These are phyloP conservation scores for Bradysia coprophila DNA, from an alignment of 1,140 invertebrate species.

Conservation along the genomic window DNA sequence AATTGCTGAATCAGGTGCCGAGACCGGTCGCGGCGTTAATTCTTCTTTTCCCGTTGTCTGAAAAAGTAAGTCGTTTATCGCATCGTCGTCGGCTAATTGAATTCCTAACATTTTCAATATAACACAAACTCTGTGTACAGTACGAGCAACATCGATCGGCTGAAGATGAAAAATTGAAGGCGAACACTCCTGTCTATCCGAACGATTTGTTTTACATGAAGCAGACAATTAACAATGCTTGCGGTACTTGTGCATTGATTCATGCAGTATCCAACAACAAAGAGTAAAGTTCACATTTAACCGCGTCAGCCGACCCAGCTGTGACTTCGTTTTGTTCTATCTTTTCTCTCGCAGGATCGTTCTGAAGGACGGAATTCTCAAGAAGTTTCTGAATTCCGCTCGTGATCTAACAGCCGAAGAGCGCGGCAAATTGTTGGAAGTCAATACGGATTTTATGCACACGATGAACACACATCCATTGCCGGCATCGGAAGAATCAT, in stretches of 20 bases:
- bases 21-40: constrained; percentile 68
- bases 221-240: constrained; percentile 87
- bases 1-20: constrained; percentile 67
- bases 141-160: constrained; percentile 43
- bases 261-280: constrained; percentile 63
- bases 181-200: constrained; percentile 36
- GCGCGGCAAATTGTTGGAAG: constrained; percentile 53
- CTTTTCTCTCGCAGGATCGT: constrained; percentile 47
- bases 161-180: constrained; percentile 39
- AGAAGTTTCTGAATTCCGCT: constrained; percentile 58
- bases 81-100: constrained; percentile 5
- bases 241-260: constrained; percentile 84
- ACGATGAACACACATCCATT: constrained; percentile 69
- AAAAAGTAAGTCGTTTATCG: constrained; percentile 49
- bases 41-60: constrained; percentile 68
- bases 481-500: no score
- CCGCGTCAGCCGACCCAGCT: no score
- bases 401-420: constrained; percentile 47
- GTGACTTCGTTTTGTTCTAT: no score
- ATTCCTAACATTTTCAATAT: constrained; percentile 10
- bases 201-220: constrained; percentile 75
- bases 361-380: constrained; percentile 51
- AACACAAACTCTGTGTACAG: constrained; percentile 17
- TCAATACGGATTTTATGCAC: constrained; percentile 48
- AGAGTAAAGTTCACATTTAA: no score